phyloP scores from a whole-genome alignment of 2,888 invertebrate species.

The Ennomos fuscantarius region DNA sequence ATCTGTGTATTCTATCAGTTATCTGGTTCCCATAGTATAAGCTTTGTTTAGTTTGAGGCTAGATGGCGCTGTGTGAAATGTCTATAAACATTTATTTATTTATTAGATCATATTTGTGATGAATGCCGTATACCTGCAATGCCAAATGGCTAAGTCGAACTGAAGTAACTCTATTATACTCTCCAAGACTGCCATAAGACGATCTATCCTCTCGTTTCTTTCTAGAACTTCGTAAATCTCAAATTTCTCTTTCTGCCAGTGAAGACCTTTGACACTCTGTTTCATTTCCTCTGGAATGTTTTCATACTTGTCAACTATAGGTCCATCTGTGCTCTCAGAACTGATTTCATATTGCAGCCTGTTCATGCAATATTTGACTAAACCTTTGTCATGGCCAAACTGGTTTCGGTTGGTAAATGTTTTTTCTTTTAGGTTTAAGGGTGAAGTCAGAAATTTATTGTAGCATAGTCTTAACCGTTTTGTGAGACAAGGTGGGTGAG shows the following conservation, averaged over 20 bases:
- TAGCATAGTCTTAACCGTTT: constrained; percentile 66
- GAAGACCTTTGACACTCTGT: constrained; percentile 63
- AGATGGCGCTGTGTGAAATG: no score
- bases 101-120: no score
- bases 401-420: constrained; percentile 65
- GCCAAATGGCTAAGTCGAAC: constrained; percentile 84
- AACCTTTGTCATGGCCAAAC: constrained; percentile 63
- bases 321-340: constrained; percentile 60
- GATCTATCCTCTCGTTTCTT: constrained; percentile 73
- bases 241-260: constrained; percentile 74
- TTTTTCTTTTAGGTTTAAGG: constrained; percentile 63
- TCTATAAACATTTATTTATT: no score
- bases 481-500: constrained; percentile 68
- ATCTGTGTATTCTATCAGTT: no score
- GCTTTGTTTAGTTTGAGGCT: no score
- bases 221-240: constrained; percentile 71
- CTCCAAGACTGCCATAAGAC: constrained; percentile 79
- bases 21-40: no score
- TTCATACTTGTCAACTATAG: constrained; percentile 63
- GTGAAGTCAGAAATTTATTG: constrained; percentile 63
- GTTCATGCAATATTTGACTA: constrained; percentile 72
- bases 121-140: constrained; percentile 65
- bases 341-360: constrained; percentile 71
- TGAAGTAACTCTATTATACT: constrained; percentile 82
- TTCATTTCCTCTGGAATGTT: constrained; percentile 67